phyloP scores from a whole-genome alignment of 2,797 vertebrate species.

The Xenopus petersii region DNA sequence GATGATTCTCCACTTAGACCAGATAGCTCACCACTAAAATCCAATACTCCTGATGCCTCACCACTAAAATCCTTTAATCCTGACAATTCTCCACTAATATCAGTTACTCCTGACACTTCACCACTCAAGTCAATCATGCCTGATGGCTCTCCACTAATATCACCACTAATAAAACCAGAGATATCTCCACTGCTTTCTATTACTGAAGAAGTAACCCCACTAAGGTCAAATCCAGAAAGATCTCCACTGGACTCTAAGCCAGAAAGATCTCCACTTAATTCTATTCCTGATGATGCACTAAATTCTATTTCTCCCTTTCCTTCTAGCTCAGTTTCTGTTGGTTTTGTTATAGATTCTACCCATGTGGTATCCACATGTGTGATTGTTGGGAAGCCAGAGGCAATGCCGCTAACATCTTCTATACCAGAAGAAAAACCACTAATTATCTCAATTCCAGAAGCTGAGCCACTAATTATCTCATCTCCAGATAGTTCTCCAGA shows the following conservation, averaged over 20 bases:
- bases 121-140: constrained; percentile 55
- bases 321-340: constrained; percentile 60
- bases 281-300: constrained; percentile 66
- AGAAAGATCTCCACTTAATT: constrained; percentile 63
- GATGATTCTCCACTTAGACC: constrained; percentile 67
- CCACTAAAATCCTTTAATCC: constrained; percentile 47
- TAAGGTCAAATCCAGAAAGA: constrained; percentile 57
- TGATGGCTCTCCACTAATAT: constrained; percentile 57
- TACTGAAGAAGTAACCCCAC: constrained; percentile 61
- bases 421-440: constrained; percentile 60
- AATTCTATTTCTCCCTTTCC: constrained; percentile 72
- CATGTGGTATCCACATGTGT: constrained; percentile 65
- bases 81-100: constrained; percentile 62
- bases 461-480: constrained; percentile 50
- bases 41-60: constrained; percentile 57
- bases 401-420: constrained; percentile 60
- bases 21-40: constrained; percentile 42
- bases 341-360: constrained; percentile 64
- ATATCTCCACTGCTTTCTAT: constrained; percentile 55
- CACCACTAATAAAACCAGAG: constrained; percentile 63
- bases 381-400: constrained; percentile 59
- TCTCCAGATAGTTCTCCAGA: constrained; percentile 58
- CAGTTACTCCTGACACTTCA: constrained; percentile 58
- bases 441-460: constrained; percentile 61
- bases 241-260: constrained; percentile 64